These are phyloP conservation scores for Mormyrops boulengeri DNA, from an alignment of 2,797 vertebrate species.

Conservation along the genomic window DNA sequence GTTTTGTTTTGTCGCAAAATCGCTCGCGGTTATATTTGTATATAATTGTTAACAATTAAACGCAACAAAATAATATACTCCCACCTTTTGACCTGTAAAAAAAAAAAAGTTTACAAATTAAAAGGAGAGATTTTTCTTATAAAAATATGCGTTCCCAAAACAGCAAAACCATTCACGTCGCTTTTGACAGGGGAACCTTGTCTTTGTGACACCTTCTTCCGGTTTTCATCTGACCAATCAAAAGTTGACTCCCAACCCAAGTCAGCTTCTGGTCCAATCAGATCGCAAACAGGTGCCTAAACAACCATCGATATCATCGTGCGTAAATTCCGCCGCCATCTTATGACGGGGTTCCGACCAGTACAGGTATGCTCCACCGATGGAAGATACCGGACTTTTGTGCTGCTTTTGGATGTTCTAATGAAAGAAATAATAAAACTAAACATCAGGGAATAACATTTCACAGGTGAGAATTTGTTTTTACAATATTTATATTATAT, in stretches of 20 bases:
- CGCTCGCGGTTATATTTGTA: background rate
- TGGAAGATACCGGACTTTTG: background rate
- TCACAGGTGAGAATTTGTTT: background rate
- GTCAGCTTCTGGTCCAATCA: background rate
- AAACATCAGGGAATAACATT: background rate
- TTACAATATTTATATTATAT: background rate
- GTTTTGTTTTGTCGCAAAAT: background rate
- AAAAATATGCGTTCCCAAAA: background rate
- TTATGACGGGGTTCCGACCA: background rate
- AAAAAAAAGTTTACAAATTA: background rate
- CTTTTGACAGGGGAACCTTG: background rate
- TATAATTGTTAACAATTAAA: background rate
- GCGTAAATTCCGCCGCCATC: background rate
- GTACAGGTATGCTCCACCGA: background rate
- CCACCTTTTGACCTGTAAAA: background rate
- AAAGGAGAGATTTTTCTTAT: background rate
- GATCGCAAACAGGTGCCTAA: background rate
- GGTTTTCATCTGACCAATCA: background rate
- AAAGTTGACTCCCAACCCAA: background rate
- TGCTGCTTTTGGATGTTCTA: background rate
- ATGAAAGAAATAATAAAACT: background rate
- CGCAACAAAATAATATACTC: background rate
- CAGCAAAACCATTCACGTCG: background rate
- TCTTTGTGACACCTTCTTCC: background rate
- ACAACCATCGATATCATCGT: background rate